Percentiles rank a stretch among this genome's conserved stretches.
These are phyloP conservation scores for Dendronephthya gigantea DNA, from an alignment of 64 coral and sea anemone species.

Conservation along the genomic window DNA sequence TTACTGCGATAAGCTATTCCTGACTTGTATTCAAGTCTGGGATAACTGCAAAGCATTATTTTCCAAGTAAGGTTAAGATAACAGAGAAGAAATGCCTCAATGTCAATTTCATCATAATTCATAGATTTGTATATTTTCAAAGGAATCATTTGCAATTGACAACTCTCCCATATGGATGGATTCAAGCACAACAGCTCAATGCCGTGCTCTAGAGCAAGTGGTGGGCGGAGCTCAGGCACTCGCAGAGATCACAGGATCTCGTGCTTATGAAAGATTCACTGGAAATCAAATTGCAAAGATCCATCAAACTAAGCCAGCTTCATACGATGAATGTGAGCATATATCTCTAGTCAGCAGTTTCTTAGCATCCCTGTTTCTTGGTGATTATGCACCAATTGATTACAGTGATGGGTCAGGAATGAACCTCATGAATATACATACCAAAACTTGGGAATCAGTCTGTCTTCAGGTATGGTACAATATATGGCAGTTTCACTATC, in stretches of 20 bases:
- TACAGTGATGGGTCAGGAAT: constrained; percentile 97
- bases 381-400: constrained; percentile 89
- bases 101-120: no score
- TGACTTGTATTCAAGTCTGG: no score
- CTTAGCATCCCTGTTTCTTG: constrained; percentile 67
- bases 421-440: constrained; percentile 81
- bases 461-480: constrained; percentile 71
- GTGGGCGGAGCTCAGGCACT: constrained; percentile 65
- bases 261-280: constrained; percentile 81
- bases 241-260: constrained; percentile 76
- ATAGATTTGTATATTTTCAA: not conserved
- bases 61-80: no score
- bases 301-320: constrained; percentile 47
- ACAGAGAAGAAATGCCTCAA: no score
- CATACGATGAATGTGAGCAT: constrained; percentile 60
- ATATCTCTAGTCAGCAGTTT: constrained; percentile 94
- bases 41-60: no score
- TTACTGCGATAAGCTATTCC: no score
- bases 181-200: constrained; percentile 70
- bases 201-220: constrained; percentile 56
- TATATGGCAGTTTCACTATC: no score
- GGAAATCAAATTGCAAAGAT: constrained; percentile 94
- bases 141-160: constrained; percentile 70
- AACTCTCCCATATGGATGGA: constrained; percentile 98
- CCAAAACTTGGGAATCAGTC: constrained; percentile 66